Evolutionary conservation across 1,140 invertebrate genomes (phyloP).

Genomic region (Sipha flava): DNA sequence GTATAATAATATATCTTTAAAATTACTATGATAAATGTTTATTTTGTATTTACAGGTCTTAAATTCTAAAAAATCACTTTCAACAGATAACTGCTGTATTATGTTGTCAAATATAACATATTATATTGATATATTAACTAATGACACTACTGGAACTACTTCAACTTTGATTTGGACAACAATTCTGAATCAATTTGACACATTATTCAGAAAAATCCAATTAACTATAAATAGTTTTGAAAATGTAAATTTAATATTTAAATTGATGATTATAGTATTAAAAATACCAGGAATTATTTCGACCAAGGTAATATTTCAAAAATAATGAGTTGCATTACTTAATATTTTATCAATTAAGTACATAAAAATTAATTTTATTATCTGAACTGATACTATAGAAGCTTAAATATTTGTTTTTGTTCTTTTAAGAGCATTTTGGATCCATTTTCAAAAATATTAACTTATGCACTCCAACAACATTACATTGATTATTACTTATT

Average conservation of each 20-base stretch:
- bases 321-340: not conserved
- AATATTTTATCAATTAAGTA: not conserved
- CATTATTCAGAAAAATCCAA: slow-evolving; percentile 70
- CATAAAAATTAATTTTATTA: not conserved
- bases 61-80: slow-evolving; percentile 79
- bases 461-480: slow-evolving; percentile 81
- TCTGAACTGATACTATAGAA: no score
- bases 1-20: no score
- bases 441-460: slow-evolving; percentile 91
- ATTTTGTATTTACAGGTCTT: slow-evolving; percentile 51
- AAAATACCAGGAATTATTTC: slow-evolving; percentile 72
- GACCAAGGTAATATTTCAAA: slow-evolving; percentile 56
- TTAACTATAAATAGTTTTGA: slow-evolving; percentile 63
- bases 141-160: slow-evolving; percentile 67
- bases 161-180: slow-evolving; percentile 62
- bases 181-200: slow-evolving; percentile 74
- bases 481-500: slow-evolving; percentile 74
- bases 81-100: slow-evolving; percentile 61
- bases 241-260: slow-evolving; percentile 66
- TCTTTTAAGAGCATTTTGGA: slow-evolving; percentile 67
- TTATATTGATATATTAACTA: slow-evolving; percentile 84
- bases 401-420: no score
- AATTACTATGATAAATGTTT: not conserved
- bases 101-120: slow-evolving; percentile 83
- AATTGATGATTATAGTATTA: slow-evolving; percentile 77